Percentiles rank a stretch among this genome's conserved stretches.
Evolutionary conservation across 2,888 invertebrate genomes (phyloP).

Genomic region (Congeria kusceri): DNA sequence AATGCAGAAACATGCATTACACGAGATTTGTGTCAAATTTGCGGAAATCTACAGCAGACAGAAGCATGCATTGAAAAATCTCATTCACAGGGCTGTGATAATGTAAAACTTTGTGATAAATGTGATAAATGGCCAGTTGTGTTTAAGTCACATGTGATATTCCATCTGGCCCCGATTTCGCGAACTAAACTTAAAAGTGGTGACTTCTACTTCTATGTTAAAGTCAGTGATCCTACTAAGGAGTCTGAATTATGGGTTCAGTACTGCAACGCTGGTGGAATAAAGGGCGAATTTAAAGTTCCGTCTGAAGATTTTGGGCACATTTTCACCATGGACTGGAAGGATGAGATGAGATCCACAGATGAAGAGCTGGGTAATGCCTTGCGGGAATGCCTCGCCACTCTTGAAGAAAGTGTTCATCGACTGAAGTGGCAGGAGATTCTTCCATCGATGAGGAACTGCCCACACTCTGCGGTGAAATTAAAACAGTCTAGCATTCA

Average conservation of each 20-base stretch:
- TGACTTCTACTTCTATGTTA: constrained; percentile 59
- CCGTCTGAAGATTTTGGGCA: constrained; percentile 54
- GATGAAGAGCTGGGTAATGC: constrained; percentile 45
- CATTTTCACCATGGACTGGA: constrained; percentile 69
- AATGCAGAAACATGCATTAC: no score
- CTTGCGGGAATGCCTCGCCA: constrained; percentile 61
- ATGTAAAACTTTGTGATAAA: not conserved
- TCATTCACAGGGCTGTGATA: not conserved
- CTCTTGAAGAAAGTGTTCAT: constrained; percentile 67
- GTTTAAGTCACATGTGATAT: constrained; percentile 22
- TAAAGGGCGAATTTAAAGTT: constrained; percentile 29
- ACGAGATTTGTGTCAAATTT: no score
- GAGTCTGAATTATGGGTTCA: constrained; percentile 54
- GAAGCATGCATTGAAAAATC: no score
- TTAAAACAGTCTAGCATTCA: constrained; percentile 21
- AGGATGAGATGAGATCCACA: not conserved
- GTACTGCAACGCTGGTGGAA: constrained; percentile 19
- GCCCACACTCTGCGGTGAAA: constrained; percentile 21
- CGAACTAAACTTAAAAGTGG: constrained; percentile 40
- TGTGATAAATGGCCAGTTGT: constrained; percentile 30
- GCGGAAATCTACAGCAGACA: no score
- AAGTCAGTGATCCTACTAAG: constrained; percentile 23
- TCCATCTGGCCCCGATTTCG: constrained; percentile 14
- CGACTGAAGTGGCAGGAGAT: constrained; percentile 68
- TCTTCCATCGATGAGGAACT: constrained; percentile 37